Conservation (phyloP, 2,797 vertebrate genomes). For the Sebastiscus albofasciatus region DNA sequence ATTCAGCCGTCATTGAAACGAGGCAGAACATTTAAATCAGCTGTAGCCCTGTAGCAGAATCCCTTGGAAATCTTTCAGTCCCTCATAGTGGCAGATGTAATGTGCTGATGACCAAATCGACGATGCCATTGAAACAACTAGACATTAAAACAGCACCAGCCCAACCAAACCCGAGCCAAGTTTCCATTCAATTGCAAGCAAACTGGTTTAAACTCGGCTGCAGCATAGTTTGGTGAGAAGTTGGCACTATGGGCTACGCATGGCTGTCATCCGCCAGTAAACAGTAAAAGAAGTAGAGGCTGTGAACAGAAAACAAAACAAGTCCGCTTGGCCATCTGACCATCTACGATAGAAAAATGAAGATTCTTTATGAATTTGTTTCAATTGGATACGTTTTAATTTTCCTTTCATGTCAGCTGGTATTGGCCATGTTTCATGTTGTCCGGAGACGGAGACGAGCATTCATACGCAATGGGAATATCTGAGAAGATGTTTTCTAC, state of each 20-base stretch:
- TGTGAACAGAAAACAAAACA: background rate
- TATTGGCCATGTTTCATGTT: background rate
- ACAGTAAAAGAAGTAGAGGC: background rate
- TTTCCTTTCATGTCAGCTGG: background rate
- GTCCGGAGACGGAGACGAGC: background rate
- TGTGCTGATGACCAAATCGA: conserved; percentile 35
- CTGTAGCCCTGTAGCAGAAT: background rate
- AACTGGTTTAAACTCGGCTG: background rate
- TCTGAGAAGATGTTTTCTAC: background rate
- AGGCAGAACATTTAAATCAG: conserved; percentile 13
- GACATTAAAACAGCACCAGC: conserved; percentile 10
- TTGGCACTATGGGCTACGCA: background rate
- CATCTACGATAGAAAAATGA: background rate
- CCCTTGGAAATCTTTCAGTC: background rate
- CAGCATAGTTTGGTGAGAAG: background rate
- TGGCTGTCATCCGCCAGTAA: too few species aligned
- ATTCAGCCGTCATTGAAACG: conserved; percentile 15
- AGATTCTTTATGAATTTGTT: background rate
- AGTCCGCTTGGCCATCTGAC: background rate
- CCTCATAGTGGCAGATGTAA: conserved; percentile 8
- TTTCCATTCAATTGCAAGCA: too few species aligned
- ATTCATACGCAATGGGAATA: background rate
- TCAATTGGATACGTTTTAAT: background rate
- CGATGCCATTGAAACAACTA: conserved; percentile 48
- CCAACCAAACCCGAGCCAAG: background rate